Evolutionary conservation across 2,797 vertebrate genomes (phyloP).

Genomic region (Alectoris magna): DNA sequence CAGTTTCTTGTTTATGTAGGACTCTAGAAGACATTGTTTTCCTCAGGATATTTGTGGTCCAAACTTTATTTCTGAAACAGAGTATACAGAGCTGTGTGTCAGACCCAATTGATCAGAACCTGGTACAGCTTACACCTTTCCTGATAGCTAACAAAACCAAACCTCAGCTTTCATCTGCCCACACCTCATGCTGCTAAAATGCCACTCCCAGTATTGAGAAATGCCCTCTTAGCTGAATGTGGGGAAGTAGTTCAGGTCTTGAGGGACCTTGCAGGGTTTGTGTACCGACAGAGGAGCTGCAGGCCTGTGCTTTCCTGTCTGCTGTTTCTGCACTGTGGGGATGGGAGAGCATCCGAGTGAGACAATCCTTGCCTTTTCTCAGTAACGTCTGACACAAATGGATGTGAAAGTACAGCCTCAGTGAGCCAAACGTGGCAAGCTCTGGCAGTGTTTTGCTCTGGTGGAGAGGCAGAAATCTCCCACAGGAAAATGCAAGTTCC

Average conservation of each 20-base stretch:
- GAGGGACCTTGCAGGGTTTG: background rate
- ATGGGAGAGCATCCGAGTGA: background rate
- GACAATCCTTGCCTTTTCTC: background rate
- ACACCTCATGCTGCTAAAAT: background rate
- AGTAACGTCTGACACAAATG: background rate
- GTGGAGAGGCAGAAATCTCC: background rate
- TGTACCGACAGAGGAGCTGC: background rate
- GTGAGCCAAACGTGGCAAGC: background rate
- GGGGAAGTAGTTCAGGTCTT: background rate
- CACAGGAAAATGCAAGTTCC: background rate
- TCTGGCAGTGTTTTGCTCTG: background rate
- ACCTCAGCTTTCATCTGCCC: background rate
- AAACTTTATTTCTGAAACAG: background rate
- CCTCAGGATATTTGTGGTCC: background rate
- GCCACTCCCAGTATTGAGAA: background rate
- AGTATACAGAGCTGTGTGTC: background rate
- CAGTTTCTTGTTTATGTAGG: background rate
- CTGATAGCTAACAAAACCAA: background rate
- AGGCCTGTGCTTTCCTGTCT: background rate
- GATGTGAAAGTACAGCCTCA: background rate
- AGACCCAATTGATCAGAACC: background rate
- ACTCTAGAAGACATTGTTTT: background rate
- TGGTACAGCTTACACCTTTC: background rate
- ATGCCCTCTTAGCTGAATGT: background rate
- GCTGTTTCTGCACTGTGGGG: background rate